Evolutionary conservation across 1,140 invertebrate genomes (phyloP), one percentile per base, ranked within the genome.

Genomic region (Meloidogyne chitwoodi): DNA sequence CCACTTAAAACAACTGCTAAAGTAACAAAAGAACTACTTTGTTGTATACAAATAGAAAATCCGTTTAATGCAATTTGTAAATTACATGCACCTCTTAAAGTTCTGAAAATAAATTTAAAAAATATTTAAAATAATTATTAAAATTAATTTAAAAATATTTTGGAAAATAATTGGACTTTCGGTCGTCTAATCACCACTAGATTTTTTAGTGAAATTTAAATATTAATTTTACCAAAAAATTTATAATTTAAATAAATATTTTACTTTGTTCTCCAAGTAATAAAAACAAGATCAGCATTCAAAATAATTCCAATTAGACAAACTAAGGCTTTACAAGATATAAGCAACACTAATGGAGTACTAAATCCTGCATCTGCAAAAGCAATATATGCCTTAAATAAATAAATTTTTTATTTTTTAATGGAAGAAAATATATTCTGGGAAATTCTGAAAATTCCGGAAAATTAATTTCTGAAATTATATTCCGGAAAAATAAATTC

Each of bases 51-150:
- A 22, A 48, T 72, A 62, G 44, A 61, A n/a, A 56, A n/a, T 14
- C 11, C 69, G n/a, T 44, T 72, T 31, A 72, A 22, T 12, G 69
- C 69, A n/a, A 72, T 72, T 56, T 72, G 69, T 31, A 72, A 14
- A 62, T 72, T 72, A 62, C 69, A 72, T 10, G 69, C 38, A n/a
- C 69, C 69, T 11, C 69, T 38, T 29, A 72, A 48, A 63, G 0
- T 72, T 22, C 44, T 56, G 3, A 38, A 38, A 38, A 38, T 38
- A 38, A 38, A n/a, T n/a, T n/a, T n/a, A n/a, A n/a, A n/a, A n/a
- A n/a, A n/a, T n/a, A n/a, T n/a, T n/a, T n/a, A n/a, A n/a, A n/a
- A n/a, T n/a, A n/a, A n/a, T n/a, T n/a, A n/a, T n/a, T n/a, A n/a
- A n/a, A n/a, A n/a, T n/a, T n/a, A n/a, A n/a, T n/a, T n/a, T n/a